A percentile compares a stretch with the other conserved stretches of the same genome.
These are phyloP conservation scores for Actinia equina DNA, from an alignment of 64 coral and sea anemone species.

Conservation along the genomic window DNA sequence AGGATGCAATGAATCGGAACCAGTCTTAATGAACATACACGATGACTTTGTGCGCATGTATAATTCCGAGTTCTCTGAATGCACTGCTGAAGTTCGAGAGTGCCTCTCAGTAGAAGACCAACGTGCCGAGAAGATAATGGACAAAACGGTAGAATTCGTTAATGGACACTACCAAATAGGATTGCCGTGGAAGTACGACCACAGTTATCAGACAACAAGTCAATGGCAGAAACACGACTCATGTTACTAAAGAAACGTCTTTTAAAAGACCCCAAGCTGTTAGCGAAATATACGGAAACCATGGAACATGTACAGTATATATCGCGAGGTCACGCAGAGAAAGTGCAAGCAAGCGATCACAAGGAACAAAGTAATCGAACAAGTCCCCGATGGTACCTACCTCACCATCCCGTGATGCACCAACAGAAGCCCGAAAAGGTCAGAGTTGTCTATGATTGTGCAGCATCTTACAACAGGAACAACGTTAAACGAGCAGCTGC, in stretches of 20 bases:
- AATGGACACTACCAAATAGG: conserved; percentile 63
- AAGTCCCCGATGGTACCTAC: conserved; percentile 39
- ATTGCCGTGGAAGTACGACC: conserved; percentile 44
- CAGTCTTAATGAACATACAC: conserved; percentile 30
- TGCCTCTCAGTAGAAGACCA: conserved; percentile 43
- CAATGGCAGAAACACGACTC: conserved; percentile 34
- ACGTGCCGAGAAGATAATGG: conserved; percentile 30
- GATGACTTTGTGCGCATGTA: conserved; percentile 40
- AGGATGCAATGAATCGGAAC: conserved; percentile 38
- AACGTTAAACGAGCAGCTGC: conserved; percentile 18
- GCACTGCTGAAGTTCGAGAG: not conserved
- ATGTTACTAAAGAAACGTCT: conserved; percentile 18
- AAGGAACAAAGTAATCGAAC: not conserved
- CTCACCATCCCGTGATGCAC: conserved; percentile 53
- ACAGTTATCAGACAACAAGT: conserved; percentile 21
- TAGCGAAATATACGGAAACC: conserved; percentile 27
- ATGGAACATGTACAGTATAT: conserved; percentile 32
- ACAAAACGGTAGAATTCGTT: conserved; percentile 28
- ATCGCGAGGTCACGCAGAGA: conserved; percentile 24
- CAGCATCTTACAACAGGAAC: conserved; percentile 39
- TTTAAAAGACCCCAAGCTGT: conserved; percentile 10
- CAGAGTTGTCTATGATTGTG: conserved; percentile 41
- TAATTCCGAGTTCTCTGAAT: conserved; percentile 32
- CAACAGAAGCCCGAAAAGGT: conserved; percentile 45
- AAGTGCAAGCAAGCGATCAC: not conserved